Base-by-base conservation (phyloP, 35 echinoderm and acorn worm species). In the Diadema setosum region DNA sequence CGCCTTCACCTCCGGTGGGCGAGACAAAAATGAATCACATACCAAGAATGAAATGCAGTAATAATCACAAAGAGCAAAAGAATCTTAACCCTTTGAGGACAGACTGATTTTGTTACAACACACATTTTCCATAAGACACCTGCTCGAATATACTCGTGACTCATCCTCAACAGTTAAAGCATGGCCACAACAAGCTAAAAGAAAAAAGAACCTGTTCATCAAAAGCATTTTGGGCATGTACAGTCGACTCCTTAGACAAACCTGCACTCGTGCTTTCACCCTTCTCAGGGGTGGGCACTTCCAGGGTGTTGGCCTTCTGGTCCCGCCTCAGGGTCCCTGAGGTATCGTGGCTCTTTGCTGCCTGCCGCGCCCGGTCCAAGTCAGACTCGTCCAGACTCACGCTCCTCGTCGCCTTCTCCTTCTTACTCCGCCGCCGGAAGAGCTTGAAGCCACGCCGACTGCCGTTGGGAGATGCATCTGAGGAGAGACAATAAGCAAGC, bases 391-490 rank as follows among this genome's bases (percentile, higher is more conserved):
- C 82, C 82, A 58, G 55, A n/a, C 87, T 82, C 16, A 61, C 61
- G 58, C 58, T 40, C 55, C 46, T 59, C 46, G 17, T 65, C 20
- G 70, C 74, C 78, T 88, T 81, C 39, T 74, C 64, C 78, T 90
- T 90, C 88, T 84, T 90, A 44, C 73, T 78, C 73, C 73, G 73
- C 16, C 73, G 73, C 18, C 81, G 65, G 61, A 90, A 90, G 0
- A 61, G 78, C 43, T 83, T 83, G 40, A 90, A 90, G 16, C 80
- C 58, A 29, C 88, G 80, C 34, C 75, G 65, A 60, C 88, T 90
- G 35, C 88, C 58, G 7, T 81, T 90, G 3, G 88, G 88, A 46
- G 88, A 90, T 5, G 88, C 80, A 84, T 90, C 88, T 90, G 42
- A 39, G 7, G 30, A 18, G 1, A 42, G 24, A 87, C 15, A 5